These are phyloP conservation scores for Cryptocephalus primarius DNA, from an alignment of 2,888 invertebrate genomes.

Conservation along the genomic window DNA sequence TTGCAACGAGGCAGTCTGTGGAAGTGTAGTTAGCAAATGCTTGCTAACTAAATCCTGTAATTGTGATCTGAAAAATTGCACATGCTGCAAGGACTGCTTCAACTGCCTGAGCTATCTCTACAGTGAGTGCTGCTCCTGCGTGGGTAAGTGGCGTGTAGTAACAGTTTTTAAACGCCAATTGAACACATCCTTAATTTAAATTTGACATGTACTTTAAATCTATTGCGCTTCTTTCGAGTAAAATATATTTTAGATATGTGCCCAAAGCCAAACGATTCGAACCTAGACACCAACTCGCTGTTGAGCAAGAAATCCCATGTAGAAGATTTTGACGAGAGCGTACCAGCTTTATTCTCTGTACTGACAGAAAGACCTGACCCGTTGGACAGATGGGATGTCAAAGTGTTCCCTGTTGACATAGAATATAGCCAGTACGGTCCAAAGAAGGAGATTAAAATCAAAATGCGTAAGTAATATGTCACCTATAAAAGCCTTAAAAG, in stretches of 20 bases:
- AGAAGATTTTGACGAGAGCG: constrained; percentile 71
- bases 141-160: constrained; percentile 57
- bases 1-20: constrained; percentile 92
- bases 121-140: constrained; percentile 92
- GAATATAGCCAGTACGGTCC: constrained; percentile 50
- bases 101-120: constrained; percentile 81
- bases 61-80: constrained; percentile 54
- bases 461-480: constrained; percentile 16
- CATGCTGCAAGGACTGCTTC: constrained; percentile 87
- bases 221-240: not conserved
- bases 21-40: constrained; percentile 92
- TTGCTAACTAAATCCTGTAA: constrained; percentile 93
- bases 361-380: constrained; percentile 69
- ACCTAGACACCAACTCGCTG: not conserved
- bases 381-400: constrained; percentile 69
- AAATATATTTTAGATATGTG: constrained; percentile 62
- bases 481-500: too few species aligned
- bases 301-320: constrained; percentile 74
- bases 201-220: too few species aligned
- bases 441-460: constrained; percentile 47
- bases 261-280: constrained; percentile 74
- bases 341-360: constrained; percentile 75
- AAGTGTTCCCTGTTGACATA: constrained; percentile 69
- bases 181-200: not conserved
- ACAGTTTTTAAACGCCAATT: not conserved